Conservation (phyloP, 2,797 vertebrate genomes). For the Sciurus vulgaris region DNA sequence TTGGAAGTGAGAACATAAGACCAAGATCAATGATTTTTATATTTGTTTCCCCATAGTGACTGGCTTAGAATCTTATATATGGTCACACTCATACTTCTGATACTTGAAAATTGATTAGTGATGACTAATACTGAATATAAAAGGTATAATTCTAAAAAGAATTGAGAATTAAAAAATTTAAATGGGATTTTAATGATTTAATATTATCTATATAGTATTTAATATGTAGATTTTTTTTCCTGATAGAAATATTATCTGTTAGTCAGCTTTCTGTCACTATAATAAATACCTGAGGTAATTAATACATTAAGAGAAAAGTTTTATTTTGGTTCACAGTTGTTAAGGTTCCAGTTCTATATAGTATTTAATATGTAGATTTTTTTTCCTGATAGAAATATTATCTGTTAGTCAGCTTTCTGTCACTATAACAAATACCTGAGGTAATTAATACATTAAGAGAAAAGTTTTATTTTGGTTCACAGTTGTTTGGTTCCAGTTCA, state of each 20-base stretch:
- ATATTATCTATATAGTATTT: background rate
- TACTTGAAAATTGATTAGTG: constrained; percentile 2
- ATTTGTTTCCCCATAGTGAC: background rate
- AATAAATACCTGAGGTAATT: background rate
- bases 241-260: background rate
- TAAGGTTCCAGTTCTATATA: background rate
- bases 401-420: background rate
- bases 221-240: background rate
- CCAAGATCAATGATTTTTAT: background rate
- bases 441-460: background rate
- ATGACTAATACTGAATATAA: background rate
- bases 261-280: background rate
- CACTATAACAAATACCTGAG: background rate
- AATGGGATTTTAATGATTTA: constrained; percentile 32
- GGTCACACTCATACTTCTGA: background rate
- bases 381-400: background rate
- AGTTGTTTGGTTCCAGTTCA: background rate
- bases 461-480: background rate
- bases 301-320: background rate
- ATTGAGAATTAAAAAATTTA: constrained; percentile 21
- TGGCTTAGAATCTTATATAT: background rate
- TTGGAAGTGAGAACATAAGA: background rate
- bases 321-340: background rate
- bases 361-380: background rate
- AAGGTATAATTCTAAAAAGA: constrained; percentile 50